Conservation (phyloP, 2,888 invertebrate species). For the Slavum lentiscoides region DNA sequence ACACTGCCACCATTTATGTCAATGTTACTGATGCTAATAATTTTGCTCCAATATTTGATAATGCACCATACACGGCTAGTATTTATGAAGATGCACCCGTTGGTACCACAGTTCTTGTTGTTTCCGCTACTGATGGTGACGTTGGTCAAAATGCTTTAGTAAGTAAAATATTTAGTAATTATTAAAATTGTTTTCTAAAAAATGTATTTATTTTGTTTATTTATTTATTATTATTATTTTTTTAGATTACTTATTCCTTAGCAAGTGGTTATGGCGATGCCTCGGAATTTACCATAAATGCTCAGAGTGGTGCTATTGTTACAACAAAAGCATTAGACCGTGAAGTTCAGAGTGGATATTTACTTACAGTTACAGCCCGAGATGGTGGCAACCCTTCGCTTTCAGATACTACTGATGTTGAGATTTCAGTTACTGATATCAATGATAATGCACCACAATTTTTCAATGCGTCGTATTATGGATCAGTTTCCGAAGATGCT, state of each 20-base stretch:
- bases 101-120: slow-evolving; percentile 88
- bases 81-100: slow-evolving; percentile 90
- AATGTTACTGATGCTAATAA: slow-evolving; percentile 95
- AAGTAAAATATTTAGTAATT: background rate
- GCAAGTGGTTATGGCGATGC: slow-evolving; percentile 68
- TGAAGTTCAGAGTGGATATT: slow-evolving; percentile 76
- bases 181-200: background rate
- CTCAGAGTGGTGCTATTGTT: slow-evolving; percentile 89
- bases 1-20: slow-evolving; percentile 86
- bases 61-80: slow-evolving; percentile 82
- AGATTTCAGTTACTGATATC: slow-evolving; percentile 91
- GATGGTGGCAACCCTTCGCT: slow-evolving; percentile 90
- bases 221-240: background rate
- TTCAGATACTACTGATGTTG: slow-evolving; percentile 92
- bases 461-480: slow-evolving; percentile 78
- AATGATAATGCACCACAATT: slow-evolving; percentile 94
- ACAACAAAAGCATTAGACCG: slow-evolving; percentile 84
- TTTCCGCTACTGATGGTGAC: slow-evolving; percentile 91
- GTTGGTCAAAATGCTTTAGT: slow-evolving; percentile 85
- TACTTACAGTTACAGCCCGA: slow-evolving; percentile 86
- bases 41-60: slow-evolving; percentile 88
- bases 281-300: slow-evolving; percentile 80
- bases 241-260: slow-evolving; percentile 76
- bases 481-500: slow-evolving; percentile 85
- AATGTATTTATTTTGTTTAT: background rate